Base-by-base conservation (phyloP, 2,888 invertebrate genomes). In the Sussaba pulchella region DNA sequence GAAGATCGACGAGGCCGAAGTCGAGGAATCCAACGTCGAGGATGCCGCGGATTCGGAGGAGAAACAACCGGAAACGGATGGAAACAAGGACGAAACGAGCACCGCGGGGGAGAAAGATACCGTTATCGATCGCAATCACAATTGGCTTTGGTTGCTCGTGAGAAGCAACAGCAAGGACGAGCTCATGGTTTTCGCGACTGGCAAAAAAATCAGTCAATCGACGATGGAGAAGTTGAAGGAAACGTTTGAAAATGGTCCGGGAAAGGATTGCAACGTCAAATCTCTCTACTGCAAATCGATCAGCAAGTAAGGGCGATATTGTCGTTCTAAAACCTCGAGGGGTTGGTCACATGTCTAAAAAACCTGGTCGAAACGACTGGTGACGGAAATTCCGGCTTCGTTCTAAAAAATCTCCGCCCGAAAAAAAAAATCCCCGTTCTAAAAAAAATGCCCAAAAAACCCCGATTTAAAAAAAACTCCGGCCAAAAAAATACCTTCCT, bases 241-340 rank as follows among this genome's bases (percentile, higher is more conserved):
- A 41, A 85, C 89, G 1, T 92, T 87, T 67, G 89, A 91, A 75
- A 85, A 77, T 64, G 92, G 91, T 12, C 67, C 88, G 2, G 92
- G 92, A 70, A 91, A 89, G 69, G 87, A 90, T 81, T 91, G 91
- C 80, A 92, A 91, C 70, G 91, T 92, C 1, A 92, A 92, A 73
- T 92, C 92, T 17, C 85, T 92, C n/a, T 92, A 92, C 75, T 92
- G 91, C 82, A 92, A 92, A 83, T 88, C 89, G 2, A 85, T 90
- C 12, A 83, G 88, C 57, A 92, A 88, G 92, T 92, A 87, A 87
- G 88, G 19, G 19, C n/a, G n/a, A n/a, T n/a, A n/a, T n/a, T n/a
- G n/a, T n/a, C n/a, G n/a, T n/a, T n/a, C n/a, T n/a, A n/a, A n/a
- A n/a, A n/a, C n/a, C n/a, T n/a, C n/a, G n/a, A n/a, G n/a, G n/a